phyloP scores from a whole-genome alignment of 2,797 vertebrate genomes.

The Hemibagrus guttatus region DNA sequence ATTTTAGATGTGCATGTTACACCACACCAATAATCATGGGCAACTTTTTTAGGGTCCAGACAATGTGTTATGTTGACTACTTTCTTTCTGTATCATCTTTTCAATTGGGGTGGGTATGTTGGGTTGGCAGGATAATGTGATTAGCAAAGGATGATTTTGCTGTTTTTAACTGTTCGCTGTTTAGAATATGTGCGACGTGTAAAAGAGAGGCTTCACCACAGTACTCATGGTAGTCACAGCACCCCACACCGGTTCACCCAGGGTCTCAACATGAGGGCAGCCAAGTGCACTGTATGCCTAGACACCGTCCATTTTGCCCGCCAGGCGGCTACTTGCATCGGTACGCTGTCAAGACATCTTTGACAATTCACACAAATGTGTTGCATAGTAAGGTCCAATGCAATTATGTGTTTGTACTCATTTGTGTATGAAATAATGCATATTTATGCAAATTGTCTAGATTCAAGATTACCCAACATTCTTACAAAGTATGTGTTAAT shows the following conservation, averaged over 20 bases:
- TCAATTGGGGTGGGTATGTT: background rate
- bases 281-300: slow-evolving; percentile 95
- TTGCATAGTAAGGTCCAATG: background rate
- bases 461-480: background rate
- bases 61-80: background rate
- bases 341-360: slow-evolving; percentile 64
- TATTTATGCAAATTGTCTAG: background rate
- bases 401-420: background rate
- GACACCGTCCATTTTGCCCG: slow-evolving; percentile 97
- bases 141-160: background rate
- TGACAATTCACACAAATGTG: background rate
- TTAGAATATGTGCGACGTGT: slow-evolving; percentile 92
- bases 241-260: slow-evolving; percentile 95
- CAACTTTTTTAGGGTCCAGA: background rate
- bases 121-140: background rate
- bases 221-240: slow-evolving; percentile 71
- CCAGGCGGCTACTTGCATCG: slow-evolving; percentile 94
- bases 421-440: background rate
- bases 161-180: slow-evolving; percentile 48
- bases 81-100: slow-evolving; percentile 23
- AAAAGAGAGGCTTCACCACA: slow-evolving; percentile 90
- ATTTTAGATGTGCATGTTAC: slow-evolving; percentile 28
- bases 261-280: slow-evolving; percentile 97
- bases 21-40: slow-evolving; percentile 3
- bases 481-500: too few species aligned